Base-by-base conservation (phyloP, 2,113 vertebrate genomes). In the Apaloderma vittatum region DNA sequence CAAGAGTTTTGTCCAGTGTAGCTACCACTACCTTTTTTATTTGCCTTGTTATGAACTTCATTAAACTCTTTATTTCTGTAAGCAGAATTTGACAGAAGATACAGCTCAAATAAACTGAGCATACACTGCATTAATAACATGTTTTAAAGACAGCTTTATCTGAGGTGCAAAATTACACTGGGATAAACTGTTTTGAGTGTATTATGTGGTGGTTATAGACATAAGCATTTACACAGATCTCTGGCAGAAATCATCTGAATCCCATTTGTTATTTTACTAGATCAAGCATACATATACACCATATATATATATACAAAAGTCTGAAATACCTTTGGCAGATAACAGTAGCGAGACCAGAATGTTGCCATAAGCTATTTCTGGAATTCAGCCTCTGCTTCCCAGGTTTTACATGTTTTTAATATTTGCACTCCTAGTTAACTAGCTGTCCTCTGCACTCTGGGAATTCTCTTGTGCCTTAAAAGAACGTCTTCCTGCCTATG, bases 381-480 rank as follows among this genome's bases (percentile, higher is more conserved):
- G 55, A 86, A 75, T 90, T 81, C 36, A 74, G 8, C 36, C 59
- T 90, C 55, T 93, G 26, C 55, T 95, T 94, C 52, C 45, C 26
- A 61, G 40, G 45, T 68, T 81, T 91, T 80, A 34, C 32, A 22
- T 67, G 14, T 23, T 72, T 49, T 79, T 62, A 63, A 57, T 80
- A 65, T 78, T 94, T 95, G 86, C 88, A 90, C 75, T 92, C 27
- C 57, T 81, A 51, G 68, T 80, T 91, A 88, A 81, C 32, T 57
- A 63, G 63, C 29, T 93, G 34, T 78, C 27, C 48, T 77, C 26
- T 88, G 24, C 22, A n/a, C 57, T 84, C 57, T 3, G 3, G 54
- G 52, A 92, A 61, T 91, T 91, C 57, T 68, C 54, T 90, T 75
- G 65, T 95, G 88, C 86, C 86, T 92, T 95, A 49, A 89, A 92